phyloP scores from a whole-genome alignment of 2,113 vertebrate genomes.

The Natator depressus region DNA sequence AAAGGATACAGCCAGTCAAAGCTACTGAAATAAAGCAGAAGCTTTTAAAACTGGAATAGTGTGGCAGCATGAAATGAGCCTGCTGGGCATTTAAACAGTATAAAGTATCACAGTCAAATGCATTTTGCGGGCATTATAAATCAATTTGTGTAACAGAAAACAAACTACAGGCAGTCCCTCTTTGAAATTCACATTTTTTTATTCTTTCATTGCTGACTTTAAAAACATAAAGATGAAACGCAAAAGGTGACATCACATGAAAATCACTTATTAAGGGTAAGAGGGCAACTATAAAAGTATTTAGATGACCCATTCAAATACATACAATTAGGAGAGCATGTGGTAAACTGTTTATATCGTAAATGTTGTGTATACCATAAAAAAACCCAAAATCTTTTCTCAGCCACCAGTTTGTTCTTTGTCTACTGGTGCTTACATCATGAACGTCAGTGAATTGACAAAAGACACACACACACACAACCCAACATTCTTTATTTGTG shows the following conservation, averaged over 20 bases:
- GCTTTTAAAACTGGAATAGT: not conserved
- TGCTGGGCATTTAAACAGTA: conserved; percentile 1
- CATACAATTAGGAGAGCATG: not conserved
- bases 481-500: too few species aligned
- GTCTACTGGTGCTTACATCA: not conserved
- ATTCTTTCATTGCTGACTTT: conserved; percentile 20
- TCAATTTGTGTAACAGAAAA: conserved; percentile 51
- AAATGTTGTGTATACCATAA: not conserved
- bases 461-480: not conserved
- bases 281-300: conserved; percentile 6
- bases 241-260: not conserved
- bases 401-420: not conserved
- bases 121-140: conserved; percentile 48
- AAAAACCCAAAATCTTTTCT: not conserved
- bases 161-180: conserved; percentile 18
- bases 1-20: not conserved
- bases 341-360: not conserved
- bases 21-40: not conserved
- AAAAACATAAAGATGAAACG: conserved; percentile 11
- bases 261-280: not conserved
- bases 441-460: not conserved
- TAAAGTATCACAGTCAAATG: conserved; percentile 6
- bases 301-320: conserved; percentile 31
- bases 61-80: not conserved
- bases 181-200: conserved; percentile 24